Base-by-base conservation (phyloP, 92 coral and sea anemone genomes). In the Epizoanthus ramosus region DNA sequence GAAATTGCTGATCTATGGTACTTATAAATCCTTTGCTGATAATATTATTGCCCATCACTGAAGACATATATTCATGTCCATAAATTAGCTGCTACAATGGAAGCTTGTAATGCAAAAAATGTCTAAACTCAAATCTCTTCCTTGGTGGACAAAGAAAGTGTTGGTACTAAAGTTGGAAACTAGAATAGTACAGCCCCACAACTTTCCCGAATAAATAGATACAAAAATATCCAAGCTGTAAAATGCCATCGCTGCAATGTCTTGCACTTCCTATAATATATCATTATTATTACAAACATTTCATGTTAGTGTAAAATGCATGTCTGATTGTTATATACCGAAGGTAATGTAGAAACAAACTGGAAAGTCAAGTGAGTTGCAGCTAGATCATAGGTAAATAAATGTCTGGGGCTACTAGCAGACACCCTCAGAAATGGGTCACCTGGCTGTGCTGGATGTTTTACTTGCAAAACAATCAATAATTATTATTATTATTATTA, bases 151-250 rank as follows among this genome's bases (percentile, higher is more conserved):
- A 4, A 25, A 43, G 43, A 65, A 65, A 65, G 70, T 28, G 41
- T 28, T 22, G 70, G 12, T 37, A 65, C 16, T 12, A 10, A 33
- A 21, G 35, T 28, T 28, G 5, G 12, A 67, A 67, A 67, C 47
- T 28, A 13, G n/a, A n/a, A n/a, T n/a, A n/a, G 19, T 59, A 59
- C 39, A 35, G 35, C n/a, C 2, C 35, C 47, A 33, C 54, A 31
- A 19, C 50, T 67, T 67, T 67, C 72, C 19, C 19, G 35, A 67
- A 67, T 67, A 33, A 67, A 67, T 67, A 67, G 8, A 1, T 67
- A 67, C 12, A 67, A 67, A 67, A 67, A 67, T 67, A 67, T 17
- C 72, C 35, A 19, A 67, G 72, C 50, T 7, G 17, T 33, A 33
- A 8, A 65, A 65, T 14, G 35, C 31, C 41, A 4, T 33, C 23